These are phyloP conservation scores for Nephila pilipes DNA, from an alignment of 1,140 invertebrate species.

Conservation along the genomic window DNA sequence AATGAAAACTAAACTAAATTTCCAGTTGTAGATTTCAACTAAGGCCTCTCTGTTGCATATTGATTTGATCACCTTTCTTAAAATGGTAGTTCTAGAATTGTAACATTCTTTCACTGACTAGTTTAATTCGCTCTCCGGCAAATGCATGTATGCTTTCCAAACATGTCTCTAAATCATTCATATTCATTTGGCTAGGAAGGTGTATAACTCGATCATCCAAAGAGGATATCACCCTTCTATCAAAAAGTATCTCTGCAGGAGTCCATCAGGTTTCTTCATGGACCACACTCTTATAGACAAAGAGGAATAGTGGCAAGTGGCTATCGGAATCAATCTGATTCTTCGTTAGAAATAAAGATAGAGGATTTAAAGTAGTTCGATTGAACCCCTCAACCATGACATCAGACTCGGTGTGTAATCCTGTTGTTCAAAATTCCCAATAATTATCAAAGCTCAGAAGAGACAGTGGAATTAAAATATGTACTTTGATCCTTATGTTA, in stretches of 20 bases:
- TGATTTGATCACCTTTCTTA: not conserved
- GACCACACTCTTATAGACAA: slow-evolving; percentile 77
- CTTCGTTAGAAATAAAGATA: slow-evolving; percentile 78
- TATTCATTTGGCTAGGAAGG: not conserved
- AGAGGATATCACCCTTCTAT: slow-evolving; percentile 77
- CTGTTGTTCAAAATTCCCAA: slow-evolving; percentile 79
- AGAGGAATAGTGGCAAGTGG: slow-evolving; percentile 72
- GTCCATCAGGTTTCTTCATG: slow-evolving; percentile 75
- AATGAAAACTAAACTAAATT: too few relatives aligned
- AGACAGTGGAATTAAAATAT: not conserved
- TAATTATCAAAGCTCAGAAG: slow-evolving; percentile 78
- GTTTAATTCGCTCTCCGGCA: not conserved
- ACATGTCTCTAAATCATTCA: slow-evolving; percentile 10
- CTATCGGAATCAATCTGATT: slow-evolving; percentile 78
- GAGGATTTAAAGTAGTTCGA: slow-evolving; percentile 77
- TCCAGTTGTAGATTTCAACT: too few relatives aligned
- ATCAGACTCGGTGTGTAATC: slow-evolving; percentile 80
- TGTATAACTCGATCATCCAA: not conserved
- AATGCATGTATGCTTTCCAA: not conserved
- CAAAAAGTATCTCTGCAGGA: slow-evolving; percentile 72
- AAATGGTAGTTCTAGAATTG: not conserved
- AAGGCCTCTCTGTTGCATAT: not conserved
- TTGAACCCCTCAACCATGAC: slow-evolving; percentile 80
- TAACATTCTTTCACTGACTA: not conserved
- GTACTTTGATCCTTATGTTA: slow-evolving; percentile 80